Evolutionary conservation across 2,888 invertebrate genomes (phyloP), one percentile per base, ranked within the genome.

Genomic region (Melieria omissa): DNA sequence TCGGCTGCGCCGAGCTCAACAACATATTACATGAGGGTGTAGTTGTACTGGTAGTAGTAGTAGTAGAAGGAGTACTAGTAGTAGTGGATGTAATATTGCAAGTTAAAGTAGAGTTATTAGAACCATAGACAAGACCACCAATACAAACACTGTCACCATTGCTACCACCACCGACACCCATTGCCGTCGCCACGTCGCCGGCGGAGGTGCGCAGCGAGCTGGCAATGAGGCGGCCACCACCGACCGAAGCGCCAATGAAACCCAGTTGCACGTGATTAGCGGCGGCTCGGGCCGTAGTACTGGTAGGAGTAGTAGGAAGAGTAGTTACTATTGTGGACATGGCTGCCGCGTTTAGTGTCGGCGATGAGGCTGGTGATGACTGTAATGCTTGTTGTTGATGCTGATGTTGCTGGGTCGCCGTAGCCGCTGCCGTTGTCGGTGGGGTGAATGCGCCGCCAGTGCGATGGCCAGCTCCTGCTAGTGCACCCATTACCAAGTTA

Each of bases 281-380:
- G 60, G 58, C 65, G 76, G 74, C 76, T 73, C 78, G 70, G 78
- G 79, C 77, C 79, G 80, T 75, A 81, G 76, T 76, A 79, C 65
- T 71, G 61, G 81, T 77, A 78, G 79, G 76, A 80, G 82, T 83
- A 85, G 87, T 85, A 81, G 83, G 81, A 80, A 83, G 78, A 81
- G 84, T 84, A 84, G 85, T 85, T 83, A 85, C 84, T 81, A 83
- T 80, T 75, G 74, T 75, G 58, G 46, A 79, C 81, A 83, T 84
- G 82, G 85, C 82, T 81, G 83, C 79, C 68, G 72, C 73, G 72
- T 66, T 75, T 65, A 73, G 72, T 75, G 76, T 74, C 72, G 77
- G 49, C 76, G 76, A 46, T 65, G 73, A 64, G 54, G 71, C 66
- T 75, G 76, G 67, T 70, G 78, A 73, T 75, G 78, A 70, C 75